These are phyloP conservation scores for Sinonovacula constricta DNA, from an alignment of 1,140 invertebrate genomes.

Conservation along the genomic window DNA sequence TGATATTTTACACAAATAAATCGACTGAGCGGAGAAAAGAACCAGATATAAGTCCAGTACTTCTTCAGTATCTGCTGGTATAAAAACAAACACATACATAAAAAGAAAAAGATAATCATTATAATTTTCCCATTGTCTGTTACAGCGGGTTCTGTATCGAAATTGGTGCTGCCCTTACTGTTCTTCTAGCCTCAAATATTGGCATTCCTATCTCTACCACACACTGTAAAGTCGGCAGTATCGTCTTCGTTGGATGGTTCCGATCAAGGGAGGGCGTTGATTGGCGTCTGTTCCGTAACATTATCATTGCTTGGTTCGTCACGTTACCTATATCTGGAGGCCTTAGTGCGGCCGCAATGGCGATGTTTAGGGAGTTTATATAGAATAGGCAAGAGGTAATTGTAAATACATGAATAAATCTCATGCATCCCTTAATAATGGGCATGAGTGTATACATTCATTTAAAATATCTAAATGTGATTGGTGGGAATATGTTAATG, in stretches of 20 bases:
- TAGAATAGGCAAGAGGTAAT: slow-evolving; percentile 32
- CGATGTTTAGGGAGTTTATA: slow-evolving; percentile 17
- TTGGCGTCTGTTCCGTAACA: slow-evolving; percentile 94
- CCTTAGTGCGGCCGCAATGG: slow-evolving; percentile 90
- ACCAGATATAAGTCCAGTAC: too few species aligned
- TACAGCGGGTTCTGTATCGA: slow-evolving; percentile 95
- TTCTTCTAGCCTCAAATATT: slow-evolving; percentile 95
- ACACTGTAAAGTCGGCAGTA: slow-evolving; percentile 98
- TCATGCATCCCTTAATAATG: too few species aligned
- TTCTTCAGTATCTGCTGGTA: too few species aligned
- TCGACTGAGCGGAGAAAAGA: too few species aligned
- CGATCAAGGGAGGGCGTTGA: slow-evolving; percentile 87
- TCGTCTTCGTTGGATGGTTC: slow-evolving; percentile 92
- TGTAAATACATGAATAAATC: too few species aligned
- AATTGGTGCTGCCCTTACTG: slow-evolving; percentile 96
- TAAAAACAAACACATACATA: too few species aligned
- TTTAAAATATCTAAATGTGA: too few species aligned
- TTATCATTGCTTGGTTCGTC: slow-evolving; percentile 96
- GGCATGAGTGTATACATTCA: too few species aligned
- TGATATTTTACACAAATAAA: too few species aligned
- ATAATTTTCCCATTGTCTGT: too few species aligned
- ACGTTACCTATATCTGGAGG: slow-evolving; percentile 94
- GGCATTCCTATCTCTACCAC: slow-evolving; percentile 98
- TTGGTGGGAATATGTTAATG: too few species aligned
- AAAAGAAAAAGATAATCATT: too few species aligned